These are phyloP conservation scores for Frankliniella intonsa DNA, from an alignment of 2,888 invertebrate genomes.

Conservation along the genomic window DNA sequence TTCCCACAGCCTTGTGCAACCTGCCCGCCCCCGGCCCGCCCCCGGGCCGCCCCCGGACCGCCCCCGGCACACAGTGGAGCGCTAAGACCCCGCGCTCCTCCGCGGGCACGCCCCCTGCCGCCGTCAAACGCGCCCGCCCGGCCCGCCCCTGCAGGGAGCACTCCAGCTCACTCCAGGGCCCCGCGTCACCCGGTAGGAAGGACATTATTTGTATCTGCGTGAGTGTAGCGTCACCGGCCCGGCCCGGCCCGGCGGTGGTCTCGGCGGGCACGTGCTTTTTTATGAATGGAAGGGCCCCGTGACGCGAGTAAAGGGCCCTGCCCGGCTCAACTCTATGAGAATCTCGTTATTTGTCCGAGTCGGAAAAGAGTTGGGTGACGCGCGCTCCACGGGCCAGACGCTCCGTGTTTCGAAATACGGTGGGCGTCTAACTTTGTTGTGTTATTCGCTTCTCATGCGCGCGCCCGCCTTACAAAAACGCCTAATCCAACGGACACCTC, in stretches of 20 bases:
- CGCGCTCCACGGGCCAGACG: neutral
- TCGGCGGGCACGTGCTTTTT: neutral
- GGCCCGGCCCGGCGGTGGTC: no score
- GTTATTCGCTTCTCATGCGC: no score
- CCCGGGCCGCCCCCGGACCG: neutral
- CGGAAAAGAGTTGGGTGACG: neutral
- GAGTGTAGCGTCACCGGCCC: no score
- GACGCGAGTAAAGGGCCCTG: neutral
- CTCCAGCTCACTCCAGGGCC: neutral
- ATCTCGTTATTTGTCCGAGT: constrained; percentile 2
- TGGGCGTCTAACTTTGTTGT: neutral
- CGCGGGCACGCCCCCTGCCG: neutral
- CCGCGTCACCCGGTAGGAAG: no score
- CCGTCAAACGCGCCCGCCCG: neutral
- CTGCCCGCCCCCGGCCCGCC: no score
- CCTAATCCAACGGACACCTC: no score
- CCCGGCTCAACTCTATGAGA: neutral
- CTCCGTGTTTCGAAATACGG: neutral
- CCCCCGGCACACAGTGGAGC: neutral
- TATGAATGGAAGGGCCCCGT: neutral
- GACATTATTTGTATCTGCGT: no score
- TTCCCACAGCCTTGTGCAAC: no score
- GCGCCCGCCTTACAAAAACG: no score
- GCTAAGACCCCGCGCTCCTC: neutral
- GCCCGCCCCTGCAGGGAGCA: no score